Base-by-base conservation (phyloP, 2,888 invertebrate genomes). In the Molanna angustata region DNA sequence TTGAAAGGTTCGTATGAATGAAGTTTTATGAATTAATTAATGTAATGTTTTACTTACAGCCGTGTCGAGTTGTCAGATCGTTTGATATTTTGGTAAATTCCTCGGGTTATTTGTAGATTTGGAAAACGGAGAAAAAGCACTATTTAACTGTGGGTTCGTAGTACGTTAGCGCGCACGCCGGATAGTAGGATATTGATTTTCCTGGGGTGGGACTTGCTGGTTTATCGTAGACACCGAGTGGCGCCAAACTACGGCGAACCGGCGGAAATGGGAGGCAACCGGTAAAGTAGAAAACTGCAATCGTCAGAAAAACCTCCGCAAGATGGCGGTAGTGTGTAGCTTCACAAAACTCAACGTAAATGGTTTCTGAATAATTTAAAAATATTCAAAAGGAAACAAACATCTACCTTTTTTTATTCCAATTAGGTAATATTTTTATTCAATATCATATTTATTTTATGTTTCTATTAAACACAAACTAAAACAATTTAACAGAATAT, bases 121-220 rank as follows among this genome's bases (percentile, higher is more conserved):
- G 46, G 46, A 20, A 40, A n/a, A n/a, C 18, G 33, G 14, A 42
- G 21, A 20, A 42, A 42, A 42, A 42, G 20, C 22, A 42, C 42
- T 21, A 21, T 18, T 20, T 42, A 42, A 42, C 21, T 46, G 19
- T 7, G 46, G 35, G 35, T 19, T 20, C 13, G 46, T 33, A 19
- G 2, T 14, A 48, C 31, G 18, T 14, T 27, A 42, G 37, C 37
- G 54, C 51, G 52, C 54, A 54, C 57, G 57, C 35, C 54, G 43
- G 51, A 51, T 43, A 47, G 49, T 27, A 43, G 31, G 44, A 37
- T 54, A 54, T 54, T 57, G 54, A 54, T 54, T 57, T 57, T 57
- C 54, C 14, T 20, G 32, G 57, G 57, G 54, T 43, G 54, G 51
- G 51, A 54, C 56, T 47, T 21, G 17, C 33, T 37, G 49, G 41